Percentiles rank a stretch among this genome's conserved stretches.
Conservation (phyloP, 2,113 vertebrate species). For the Toxotes chatareus region DNA sequence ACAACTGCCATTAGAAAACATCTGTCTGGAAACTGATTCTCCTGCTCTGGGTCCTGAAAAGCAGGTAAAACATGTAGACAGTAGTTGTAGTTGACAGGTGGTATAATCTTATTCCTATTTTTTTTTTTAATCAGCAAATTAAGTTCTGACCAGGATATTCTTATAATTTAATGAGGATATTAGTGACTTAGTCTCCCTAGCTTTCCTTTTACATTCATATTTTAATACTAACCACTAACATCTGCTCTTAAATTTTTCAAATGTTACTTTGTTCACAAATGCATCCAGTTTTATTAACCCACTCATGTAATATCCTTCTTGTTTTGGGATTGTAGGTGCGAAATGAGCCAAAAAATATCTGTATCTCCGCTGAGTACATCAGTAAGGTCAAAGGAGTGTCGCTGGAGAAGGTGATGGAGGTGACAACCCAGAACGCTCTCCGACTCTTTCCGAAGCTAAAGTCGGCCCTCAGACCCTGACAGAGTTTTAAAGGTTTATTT, state of each 20-base stretch:
- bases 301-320: not conserved
- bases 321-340: constrained; percentile 85
- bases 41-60: constrained; percentile 95
- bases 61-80: constrained; percentile 83
- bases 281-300: not conserved
- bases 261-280: not conserved
- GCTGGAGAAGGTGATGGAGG: constrained; percentile 88
- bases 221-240: not conserved
- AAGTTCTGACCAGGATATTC: not conserved
- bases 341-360: constrained; percentile 94
- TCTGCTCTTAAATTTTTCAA: not conserved
- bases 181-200: not conserved
- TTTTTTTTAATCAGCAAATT: not conserved
- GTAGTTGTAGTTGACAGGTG: not conserved
- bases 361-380: constrained; percentile 91
- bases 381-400: constrained; percentile 91
- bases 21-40: constrained; percentile 96
- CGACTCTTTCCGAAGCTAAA: constrained; percentile 91
- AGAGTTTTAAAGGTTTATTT: not conserved
- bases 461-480: constrained; percentile 74
- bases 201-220: not conserved
- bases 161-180: not conserved
- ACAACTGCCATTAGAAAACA: constrained; percentile 91
- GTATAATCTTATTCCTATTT: not conserved
- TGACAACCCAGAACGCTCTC: constrained; percentile 91